Evolutionary conservation across 1,140 invertebrate genomes (phyloP).

Genomic region (Leptopilina boulardi): DNA sequence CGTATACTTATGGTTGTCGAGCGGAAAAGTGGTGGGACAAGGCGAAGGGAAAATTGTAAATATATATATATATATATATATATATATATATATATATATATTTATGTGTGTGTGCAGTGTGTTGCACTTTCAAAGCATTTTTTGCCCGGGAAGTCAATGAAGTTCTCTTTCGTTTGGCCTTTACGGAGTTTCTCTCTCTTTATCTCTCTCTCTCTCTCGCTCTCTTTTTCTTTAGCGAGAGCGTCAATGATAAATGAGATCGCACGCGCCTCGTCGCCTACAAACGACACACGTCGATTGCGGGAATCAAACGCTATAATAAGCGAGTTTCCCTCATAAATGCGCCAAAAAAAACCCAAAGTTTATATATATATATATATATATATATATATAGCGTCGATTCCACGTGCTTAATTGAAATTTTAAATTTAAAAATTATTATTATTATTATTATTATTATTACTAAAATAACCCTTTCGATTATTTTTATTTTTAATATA

Average conservation of each 20-base stretch:
- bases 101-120: constrained; percentile 53
- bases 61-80: no score
- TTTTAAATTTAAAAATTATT: no score
- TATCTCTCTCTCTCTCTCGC: not conserved
- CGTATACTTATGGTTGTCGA: constrained; percentile 59
- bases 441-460: no score
- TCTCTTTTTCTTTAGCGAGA: constrained; percentile 49
- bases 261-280: constrained; percentile 53
- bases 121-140: constrained; percentile 67
- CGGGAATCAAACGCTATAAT: not conserved
- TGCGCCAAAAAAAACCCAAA: no score
- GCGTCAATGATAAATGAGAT: constrained; percentile 58
- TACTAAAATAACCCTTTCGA: no score
- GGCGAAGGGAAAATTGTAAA: constrained; percentile 51
- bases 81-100: no score
- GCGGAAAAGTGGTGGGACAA: constrained; percentile 57
- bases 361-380: no score
- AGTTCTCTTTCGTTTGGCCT: constrained; percentile 67
- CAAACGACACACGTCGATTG: constrained; percentile 38
- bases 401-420: no score
- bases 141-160: constrained; percentile 64
- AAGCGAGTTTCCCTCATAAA: no score
- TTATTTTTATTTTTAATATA: no score
- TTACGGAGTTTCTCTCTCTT: constrained; percentile 47
- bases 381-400: no score